A percentile compares a stretch with the other conserved stretches of the same genome.
These are phyloP conservation scores for Bos indicus DNA, from an alignment of 2,113 vertebrate species.

Conservation along the genomic window DNA sequence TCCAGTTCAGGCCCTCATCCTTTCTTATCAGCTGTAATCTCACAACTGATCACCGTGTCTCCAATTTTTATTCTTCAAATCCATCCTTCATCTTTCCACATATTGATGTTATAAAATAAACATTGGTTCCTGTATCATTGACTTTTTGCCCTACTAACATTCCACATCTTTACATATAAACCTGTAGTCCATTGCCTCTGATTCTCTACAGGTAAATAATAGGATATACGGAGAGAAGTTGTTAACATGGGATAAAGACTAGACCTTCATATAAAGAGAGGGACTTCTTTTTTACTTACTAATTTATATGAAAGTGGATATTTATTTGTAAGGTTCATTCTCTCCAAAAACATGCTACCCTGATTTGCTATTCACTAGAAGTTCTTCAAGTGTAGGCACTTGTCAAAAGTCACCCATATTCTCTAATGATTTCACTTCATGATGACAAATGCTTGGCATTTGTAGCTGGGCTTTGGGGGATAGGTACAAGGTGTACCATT, in stretches of 20 bases:
- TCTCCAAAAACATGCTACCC: background rate
- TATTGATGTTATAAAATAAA: background rate
- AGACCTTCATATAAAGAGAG: background rate
- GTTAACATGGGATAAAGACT: background rate
- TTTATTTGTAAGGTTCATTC: background rate
- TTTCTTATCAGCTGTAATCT: background rate
- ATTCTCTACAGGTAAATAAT: background rate
- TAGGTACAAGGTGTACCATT: background rate
- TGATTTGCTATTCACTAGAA: constrained; percentile 10
- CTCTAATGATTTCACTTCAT: constrained; percentile 56
- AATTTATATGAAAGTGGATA: background rate
- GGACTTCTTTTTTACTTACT: background rate
- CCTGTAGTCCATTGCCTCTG: background rate
- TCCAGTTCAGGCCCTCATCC: background rate
- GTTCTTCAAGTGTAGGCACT: background rate
- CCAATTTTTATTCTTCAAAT: background rate
- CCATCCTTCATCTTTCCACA: background rate
- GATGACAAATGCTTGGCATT: constrained; percentile 26
- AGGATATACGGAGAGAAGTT: background rate
- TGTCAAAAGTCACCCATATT: background rate
- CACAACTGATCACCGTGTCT: background rate
- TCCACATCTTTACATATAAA: background rate
- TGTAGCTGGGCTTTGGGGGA: constrained; percentile 25
- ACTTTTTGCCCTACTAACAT: background rate
- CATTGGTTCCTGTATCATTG: background rate